Conservation (phyloP, 2,113 vertebrate species). For the Oreocharis arfaki region DNA sequence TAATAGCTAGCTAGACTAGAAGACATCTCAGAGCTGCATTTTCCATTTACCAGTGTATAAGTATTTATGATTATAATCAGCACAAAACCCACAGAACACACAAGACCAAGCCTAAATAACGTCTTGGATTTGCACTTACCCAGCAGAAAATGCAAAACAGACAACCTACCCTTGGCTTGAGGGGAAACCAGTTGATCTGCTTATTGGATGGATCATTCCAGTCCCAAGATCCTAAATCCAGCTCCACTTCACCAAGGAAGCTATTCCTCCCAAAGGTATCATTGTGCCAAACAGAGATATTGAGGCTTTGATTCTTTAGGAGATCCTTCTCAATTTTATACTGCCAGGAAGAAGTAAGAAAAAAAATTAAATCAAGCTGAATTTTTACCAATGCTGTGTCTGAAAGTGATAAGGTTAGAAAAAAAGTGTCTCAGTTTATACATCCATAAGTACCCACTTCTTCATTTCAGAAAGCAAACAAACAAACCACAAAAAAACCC, state of each 20-base stretch:
- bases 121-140: neutral
- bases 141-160: neutral
- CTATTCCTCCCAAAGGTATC: constrained; percentile 88
- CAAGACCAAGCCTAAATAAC: neutral
- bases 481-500: neutral
- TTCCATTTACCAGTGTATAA: neutral
- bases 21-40: neutral
- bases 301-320: constrained; percentile 81
- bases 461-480: neutral
- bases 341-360: constrained; percentile 59
- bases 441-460: neutral
- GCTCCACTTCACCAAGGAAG: constrained; percentile 90
- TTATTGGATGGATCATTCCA: constrained; percentile 81
- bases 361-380: neutral
- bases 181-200: constrained; percentile 82
- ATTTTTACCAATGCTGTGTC: neutral
- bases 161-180: constrained; percentile 82
- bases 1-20: neutral
- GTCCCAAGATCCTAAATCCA: constrained; percentile 87
- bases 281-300: constrained; percentile 92
- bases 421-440: neutral
- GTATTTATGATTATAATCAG: neutral
- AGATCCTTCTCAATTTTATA: constrained; percentile 80
- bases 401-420: neutral
- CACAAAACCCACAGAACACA: neutral